Conservation (phyloP, 2,888 invertebrate species). For the Germaria angustata region DNA sequence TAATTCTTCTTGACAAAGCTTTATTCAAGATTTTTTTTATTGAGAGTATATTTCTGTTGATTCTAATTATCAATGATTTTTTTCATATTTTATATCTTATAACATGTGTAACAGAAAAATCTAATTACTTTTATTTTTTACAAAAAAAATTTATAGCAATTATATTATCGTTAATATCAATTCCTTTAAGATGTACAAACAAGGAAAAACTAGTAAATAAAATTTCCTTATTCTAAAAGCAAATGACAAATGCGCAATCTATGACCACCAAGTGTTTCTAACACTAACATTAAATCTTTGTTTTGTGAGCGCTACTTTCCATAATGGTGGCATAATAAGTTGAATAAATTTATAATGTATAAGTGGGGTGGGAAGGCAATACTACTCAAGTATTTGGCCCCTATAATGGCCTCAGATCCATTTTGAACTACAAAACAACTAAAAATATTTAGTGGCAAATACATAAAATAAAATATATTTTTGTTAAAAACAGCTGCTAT, state of each 20-base stretch:
- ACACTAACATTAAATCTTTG: background rate
- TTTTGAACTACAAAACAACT: too few species aligned
- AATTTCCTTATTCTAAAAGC: background rate
- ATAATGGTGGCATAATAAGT: background rate
- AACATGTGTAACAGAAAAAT: conserved; percentile 28
- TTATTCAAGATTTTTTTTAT: too few species aligned
- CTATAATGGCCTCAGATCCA: too few species aligned
- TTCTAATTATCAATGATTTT: background rate
- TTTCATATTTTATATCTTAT: too few species aligned
- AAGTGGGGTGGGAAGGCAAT: too few species aligned
- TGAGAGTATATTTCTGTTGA: too few species aligned
- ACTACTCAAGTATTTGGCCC: too few species aligned
- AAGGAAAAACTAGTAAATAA: background rate
- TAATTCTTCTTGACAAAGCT: too few species aligned
- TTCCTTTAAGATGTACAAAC: conserved; percentile 5
- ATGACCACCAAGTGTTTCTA: conserved; percentile 21
- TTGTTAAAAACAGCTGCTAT: too few species aligned
- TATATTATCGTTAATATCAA: conserved; percentile 50
- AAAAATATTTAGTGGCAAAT: too few species aligned
- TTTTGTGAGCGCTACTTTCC: background rate
- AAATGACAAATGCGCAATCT: background rate
- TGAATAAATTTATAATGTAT: too few species aligned
- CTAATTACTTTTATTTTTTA: conserved; percentile 56
- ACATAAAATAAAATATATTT: too few species aligned
- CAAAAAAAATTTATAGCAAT: conserved; percentile 15